Conservation (phyloP, 2,888 invertebrate species). For the Emmelina monodactyla region DNA sequence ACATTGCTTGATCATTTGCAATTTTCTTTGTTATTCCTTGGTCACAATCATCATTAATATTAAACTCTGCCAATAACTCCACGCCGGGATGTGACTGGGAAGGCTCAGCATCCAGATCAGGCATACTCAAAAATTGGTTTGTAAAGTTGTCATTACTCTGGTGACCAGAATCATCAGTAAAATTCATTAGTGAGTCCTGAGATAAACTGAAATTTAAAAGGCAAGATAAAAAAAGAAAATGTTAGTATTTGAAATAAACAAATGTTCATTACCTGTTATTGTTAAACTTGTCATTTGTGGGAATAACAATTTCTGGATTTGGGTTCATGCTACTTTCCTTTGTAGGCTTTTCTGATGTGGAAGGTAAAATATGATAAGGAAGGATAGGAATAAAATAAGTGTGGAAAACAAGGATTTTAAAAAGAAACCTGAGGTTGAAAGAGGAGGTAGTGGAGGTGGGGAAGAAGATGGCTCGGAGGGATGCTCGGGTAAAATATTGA, state of each 20-base stretch:
- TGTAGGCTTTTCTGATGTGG: constrained; percentile 15
- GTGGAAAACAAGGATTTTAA: constrained; percentile 16
- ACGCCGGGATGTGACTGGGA: constrained; percentile 27
- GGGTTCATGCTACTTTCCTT: constrained; percentile 3
- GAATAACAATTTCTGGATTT: no score
- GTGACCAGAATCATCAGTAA: constrained; percentile 32
- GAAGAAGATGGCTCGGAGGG: constrained; percentile 30
- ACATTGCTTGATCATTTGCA: constrained; percentile 27
- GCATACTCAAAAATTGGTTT: constrained; percentile 44
- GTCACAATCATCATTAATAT: constrained; percentile 39
- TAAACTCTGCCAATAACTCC: constrained; percentile 45
- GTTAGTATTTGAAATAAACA: no score
- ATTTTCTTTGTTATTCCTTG: constrained; percentile 29
- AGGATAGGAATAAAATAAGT: constrained; percentile 13
- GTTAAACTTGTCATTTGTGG: no score
- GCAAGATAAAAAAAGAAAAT: neutral
- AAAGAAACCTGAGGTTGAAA: constrained; percentile 11
- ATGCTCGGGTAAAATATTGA: constrained; percentile 19
- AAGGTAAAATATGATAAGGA: constrained; percentile 2
- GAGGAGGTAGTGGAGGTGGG: constrained; percentile 18
- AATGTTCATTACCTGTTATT: no score
- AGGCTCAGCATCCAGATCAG: constrained; percentile 39
- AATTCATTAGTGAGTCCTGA: constrained; percentile 32
- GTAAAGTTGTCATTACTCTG: constrained; percentile 35
- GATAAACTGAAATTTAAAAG: constrained; percentile 9